Percentiles rank a stretch among this genome's conserved stretches.
These are phyloP conservation scores for Myotis yumanensis DNA, from an alignment of 2,113 vertebrate species.

Conservation along the genomic window DNA sequence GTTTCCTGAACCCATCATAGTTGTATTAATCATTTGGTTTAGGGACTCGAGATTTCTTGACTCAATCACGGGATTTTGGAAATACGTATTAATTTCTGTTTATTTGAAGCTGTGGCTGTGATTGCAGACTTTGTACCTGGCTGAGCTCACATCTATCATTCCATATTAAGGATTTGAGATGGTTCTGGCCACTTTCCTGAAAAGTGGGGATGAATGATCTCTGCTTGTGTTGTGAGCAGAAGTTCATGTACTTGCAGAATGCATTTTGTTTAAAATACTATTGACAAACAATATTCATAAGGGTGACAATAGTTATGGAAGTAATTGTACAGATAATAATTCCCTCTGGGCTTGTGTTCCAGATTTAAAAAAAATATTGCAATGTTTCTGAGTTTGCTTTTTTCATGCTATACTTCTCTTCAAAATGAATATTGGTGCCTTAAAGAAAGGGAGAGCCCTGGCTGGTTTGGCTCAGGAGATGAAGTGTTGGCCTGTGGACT, in stretches of 20 bases:
- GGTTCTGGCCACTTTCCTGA: constrained; percentile 22
- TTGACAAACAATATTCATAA: not conserved
- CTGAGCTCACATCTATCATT: constrained; percentile 42
- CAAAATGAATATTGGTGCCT: not conserved
- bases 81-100: constrained; percentile 70
- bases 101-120: constrained; percentile 57
- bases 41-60: constrained; percentile 75
- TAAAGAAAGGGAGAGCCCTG: not conserved
- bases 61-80: constrained; percentile 72
- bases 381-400: constrained; percentile 36
- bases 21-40: constrained; percentile 70
- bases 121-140: constrained; percentile 55
- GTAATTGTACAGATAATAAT: not conserved
- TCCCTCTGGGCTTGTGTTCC: not conserved
- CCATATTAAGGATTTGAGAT: not conserved
- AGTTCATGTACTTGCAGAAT: constrained; percentile 26
- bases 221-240: not conserved
- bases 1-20: constrained; percentile 61
- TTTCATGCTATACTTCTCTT: not conserved
- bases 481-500: no score
- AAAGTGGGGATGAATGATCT: constrained; percentile 4
- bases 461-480: no score
- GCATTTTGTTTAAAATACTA: constrained; percentile 9
- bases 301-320: not conserved
- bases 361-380: not conserved